Base-by-base conservation (phyloP, 1,140 invertebrate genomes). In the Trichomalopsis sarcophagae region DNA sequence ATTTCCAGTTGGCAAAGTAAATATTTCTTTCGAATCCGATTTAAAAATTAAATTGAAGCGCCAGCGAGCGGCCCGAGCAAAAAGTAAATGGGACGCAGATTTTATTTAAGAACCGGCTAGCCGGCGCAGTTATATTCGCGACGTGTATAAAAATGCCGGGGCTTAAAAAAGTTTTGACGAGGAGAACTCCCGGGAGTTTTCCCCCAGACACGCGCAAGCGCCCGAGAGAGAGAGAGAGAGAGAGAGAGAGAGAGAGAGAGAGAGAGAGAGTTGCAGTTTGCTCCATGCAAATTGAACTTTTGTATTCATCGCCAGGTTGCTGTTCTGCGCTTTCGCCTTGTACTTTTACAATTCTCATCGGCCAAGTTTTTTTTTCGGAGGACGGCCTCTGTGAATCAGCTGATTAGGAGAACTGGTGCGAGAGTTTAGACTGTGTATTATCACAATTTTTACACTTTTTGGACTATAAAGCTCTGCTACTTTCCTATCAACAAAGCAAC, bases 91-190 rank as follows among this genome's bases (percentile, higher is more conserved):
- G 74, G 21, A 33, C 74, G 36, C 36, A 76, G 74, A 76, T 76
- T 76, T 40, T 76, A 76, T 47, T 76, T 23, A 44, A 76, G 40
- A 76, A 47, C 13, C 13, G 40, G 40, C 74, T 17, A 44, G 33
- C 74, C 1, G 21, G 6, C 4, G 33, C 40, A 44, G 9, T 76
- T 76, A 76, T 76, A 76, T 76, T 44, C 74, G 30, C n/a, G 74
- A 14, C 68, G 40, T n/a, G 74, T n/a, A 74, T 74, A 74, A 74
- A 76, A 76, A 47, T 76, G 36, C 30, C 10, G 40, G 27, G 23
- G 74, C 33, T 76, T 76, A 44, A 76, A 76, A 76, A 76, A 76
- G 74, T 76, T 76, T 76, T 76, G 74, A 76, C 74, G 40, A 76
- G 33, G 33, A 73, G 27, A 47, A 76, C 36, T 76, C 74, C 74